phyloP scores from a whole-genome alignment of 2,113 vertebrate species.

The Struthidea cinerea region DNA sequence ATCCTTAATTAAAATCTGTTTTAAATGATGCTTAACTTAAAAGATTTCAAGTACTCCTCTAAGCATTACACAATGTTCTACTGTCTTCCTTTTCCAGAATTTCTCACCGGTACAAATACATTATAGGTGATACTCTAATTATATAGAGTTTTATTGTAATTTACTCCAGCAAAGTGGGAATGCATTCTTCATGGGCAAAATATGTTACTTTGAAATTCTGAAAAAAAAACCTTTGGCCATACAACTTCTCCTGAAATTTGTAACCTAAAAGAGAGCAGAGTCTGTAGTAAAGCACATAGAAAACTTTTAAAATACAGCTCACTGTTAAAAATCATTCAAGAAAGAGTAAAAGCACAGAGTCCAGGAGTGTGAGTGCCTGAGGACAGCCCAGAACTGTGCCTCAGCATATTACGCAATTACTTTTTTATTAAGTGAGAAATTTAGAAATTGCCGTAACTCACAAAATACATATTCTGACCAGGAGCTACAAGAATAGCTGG shows the following conservation, averaged over 20 bases:
- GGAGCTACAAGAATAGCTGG: neutral
- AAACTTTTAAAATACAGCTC: neutral
- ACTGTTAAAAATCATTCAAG: neutral
- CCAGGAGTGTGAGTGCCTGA: neutral
- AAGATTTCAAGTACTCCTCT: conserved; percentile 66
- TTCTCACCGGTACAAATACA: conserved; percentile 47
- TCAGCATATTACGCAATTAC: conserved; percentile 23
- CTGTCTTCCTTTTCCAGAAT: conserved; percentile 1
- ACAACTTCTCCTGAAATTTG: conserved; percentile 3
- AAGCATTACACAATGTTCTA: conserved; percentile 40
- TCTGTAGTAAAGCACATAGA: neutral
- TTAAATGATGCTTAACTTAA: conserved; percentile 64
- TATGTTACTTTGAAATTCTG: conserved; percentile 26
- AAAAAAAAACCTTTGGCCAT: neutral
- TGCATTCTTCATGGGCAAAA: conserved; percentile 17
- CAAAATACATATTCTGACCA: neutral
- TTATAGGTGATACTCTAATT: conserved; percentile 65
- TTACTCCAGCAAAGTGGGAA: conserved; percentile 36
- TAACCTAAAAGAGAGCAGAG: neutral
- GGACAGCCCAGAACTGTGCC: conserved; percentile 19
- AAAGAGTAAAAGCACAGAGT: neutral
- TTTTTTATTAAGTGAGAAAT: conserved; percentile 37
- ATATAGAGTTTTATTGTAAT: conserved; percentile 43
- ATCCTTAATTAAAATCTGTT: conserved; percentile 61
- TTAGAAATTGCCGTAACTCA: neutral